phyloP scores from a whole-genome alignment of 2,797 vertebrate genomes.

The Chelon labrosus region DNA sequence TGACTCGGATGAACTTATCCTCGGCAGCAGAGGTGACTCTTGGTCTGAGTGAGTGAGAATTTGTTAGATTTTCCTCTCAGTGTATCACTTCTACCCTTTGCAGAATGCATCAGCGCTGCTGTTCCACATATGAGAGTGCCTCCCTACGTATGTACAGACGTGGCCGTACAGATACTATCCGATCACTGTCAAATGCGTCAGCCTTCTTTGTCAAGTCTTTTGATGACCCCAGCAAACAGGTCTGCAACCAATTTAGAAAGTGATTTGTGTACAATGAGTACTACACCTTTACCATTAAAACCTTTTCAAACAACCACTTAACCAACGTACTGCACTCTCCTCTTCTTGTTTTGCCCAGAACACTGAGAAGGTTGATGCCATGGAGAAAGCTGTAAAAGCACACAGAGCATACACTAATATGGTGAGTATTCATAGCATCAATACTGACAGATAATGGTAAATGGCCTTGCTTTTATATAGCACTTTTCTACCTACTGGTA shows the following conservation, averaged over 20 bases:
- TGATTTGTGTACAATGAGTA: no score
- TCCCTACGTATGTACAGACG: constrained; percentile 91
- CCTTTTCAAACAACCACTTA: no score
- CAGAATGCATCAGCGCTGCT: constrained; percentile 87
- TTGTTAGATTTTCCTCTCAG: no score
- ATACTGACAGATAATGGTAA: neutral
- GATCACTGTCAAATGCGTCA: constrained; percentile 85
- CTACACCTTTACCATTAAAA: no score
- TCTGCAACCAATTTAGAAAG: constrained; percentile 50
- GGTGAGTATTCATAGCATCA: constrained; percentile 81
- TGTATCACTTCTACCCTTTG: neutral
- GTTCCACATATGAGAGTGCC: constrained; percentile 91
- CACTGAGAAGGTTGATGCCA: constrained; percentile 87
- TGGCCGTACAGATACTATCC: constrained; percentile 92
- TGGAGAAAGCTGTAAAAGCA: constrained; percentile 89
- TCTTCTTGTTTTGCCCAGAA: constrained; percentile 80
- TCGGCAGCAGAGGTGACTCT: no score
- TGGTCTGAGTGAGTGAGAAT: no score
- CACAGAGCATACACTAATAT: constrained; percentile 90
- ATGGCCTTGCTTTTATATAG: no score
- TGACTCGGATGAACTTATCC: no score
- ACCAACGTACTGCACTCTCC: neutral
- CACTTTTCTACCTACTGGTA: no score
- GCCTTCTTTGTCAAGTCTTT: constrained; percentile 88
- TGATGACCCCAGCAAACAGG: constrained; percentile 85